phyloP scores from a whole-genome alignment of 2,888 invertebrate species.

The Dicycla oo region DNA sequence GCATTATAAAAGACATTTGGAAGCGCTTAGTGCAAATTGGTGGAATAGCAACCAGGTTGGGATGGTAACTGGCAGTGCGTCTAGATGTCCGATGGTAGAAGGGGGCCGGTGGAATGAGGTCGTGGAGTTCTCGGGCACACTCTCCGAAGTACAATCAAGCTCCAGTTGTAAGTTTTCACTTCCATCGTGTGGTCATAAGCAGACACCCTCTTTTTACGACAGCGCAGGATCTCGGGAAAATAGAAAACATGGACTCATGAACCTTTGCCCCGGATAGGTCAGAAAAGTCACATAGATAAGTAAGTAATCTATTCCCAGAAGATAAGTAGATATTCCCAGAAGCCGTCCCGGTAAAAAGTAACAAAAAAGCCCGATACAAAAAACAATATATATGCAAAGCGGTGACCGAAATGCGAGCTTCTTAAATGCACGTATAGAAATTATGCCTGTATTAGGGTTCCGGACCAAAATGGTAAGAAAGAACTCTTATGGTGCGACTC shows the following conservation, averaged over 20 bases:
- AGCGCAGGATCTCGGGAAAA: neutral
- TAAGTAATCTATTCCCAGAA: too few species aligned
- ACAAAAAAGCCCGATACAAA: neutral
- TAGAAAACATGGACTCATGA: neutral
- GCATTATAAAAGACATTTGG: too few species aligned
- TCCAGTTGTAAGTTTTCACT: neutral
- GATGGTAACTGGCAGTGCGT: too few species aligned
- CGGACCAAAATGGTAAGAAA: too few species aligned
- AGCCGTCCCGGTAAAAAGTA: neutral
- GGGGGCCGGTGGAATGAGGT: too few species aligned
- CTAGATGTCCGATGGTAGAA: too few species aligned
- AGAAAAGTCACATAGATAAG: neutral
- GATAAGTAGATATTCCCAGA: too few species aligned
- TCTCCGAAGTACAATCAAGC: too few species aligned
- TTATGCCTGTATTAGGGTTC: neutral
- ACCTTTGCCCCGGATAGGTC: neutral
- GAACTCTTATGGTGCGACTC: too few species aligned
- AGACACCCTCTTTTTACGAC: neutral
- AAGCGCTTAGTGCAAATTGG: too few species aligned
- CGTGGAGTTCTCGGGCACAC: too few species aligned
- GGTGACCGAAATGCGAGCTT: neutral
- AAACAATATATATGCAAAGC: neutral
- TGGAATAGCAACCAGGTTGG: too few species aligned
- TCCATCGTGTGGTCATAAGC: neutral
- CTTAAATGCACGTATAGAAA: neutral